Conservation (phyloP, 1,140 invertebrate genomes). For the Antheraea mylitta region DNA sequence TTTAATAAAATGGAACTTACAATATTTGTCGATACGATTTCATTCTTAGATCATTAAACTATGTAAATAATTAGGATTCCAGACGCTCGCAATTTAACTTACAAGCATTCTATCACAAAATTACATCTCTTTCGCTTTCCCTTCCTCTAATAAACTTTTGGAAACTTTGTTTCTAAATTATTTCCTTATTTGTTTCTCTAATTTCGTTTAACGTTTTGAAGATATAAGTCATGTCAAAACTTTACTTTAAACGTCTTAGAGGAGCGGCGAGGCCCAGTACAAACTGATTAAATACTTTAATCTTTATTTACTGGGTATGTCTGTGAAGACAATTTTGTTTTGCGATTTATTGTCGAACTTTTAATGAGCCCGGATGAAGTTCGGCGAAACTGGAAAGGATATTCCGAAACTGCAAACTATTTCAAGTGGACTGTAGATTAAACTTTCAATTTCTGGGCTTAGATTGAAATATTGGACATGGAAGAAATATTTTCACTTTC, state of each 20-base stretch:
- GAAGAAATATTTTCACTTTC: neutral
- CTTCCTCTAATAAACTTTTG: neutral
- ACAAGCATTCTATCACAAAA: neutral
- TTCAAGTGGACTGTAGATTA: constrained; percentile 12
- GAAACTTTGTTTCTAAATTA: constrained; percentile 4
- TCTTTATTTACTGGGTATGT: constrained; percentile 69
- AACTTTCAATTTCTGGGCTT: neutral
- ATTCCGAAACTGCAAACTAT: constrained; percentile 14
- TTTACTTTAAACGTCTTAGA: constrained; percentile 48
- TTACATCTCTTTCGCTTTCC: neutral
- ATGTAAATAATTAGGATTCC: neutral
- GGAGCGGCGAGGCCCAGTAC: constrained; percentile 41
- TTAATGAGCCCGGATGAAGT: constrained; percentile 54
- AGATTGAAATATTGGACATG: neutral
- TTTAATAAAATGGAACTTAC: neutral
- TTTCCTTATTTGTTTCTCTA: constrained; percentile 26
- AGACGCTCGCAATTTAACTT: neutral
- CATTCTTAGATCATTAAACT: neutral
- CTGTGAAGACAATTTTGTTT: constrained; percentile 60
- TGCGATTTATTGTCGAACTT: constrained; percentile 65
- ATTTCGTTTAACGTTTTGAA: constrained; percentile 37
- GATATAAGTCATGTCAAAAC: constrained; percentile 69
- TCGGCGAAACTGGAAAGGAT: constrained; percentile 29
- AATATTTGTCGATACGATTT: neutral
- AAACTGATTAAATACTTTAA: constrained; percentile 72